Evolutionary conservation across 1,140 invertebrate species (phyloP).

Genomic region (Drosophila bocki): DNA sequence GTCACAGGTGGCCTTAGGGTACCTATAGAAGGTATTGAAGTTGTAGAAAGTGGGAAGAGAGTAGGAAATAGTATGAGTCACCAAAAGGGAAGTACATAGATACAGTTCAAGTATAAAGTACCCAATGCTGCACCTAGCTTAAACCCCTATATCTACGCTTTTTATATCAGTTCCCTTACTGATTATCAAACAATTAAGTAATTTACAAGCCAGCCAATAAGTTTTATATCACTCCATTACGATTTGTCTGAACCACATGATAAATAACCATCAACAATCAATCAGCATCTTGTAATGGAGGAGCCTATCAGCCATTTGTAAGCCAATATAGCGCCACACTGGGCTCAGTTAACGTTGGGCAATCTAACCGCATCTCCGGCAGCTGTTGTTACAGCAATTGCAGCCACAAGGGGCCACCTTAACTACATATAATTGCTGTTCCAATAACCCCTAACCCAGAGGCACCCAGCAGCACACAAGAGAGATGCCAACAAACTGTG

Average conservation of each 20-base stretch:
- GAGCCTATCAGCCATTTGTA: conserved; percentile 18
- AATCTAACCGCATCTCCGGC: conserved; percentile 56
- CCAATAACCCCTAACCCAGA: conserved; percentile 70
- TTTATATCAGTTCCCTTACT: neutral
- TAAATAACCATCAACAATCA: conserved; percentile 46
- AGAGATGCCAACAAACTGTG: conserved; percentile 48
- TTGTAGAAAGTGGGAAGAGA: conserved; percentile 5
- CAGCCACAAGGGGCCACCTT: conserved; percentile 40
- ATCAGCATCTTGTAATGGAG: conserved; percentile 41
- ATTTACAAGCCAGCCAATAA: neutral
- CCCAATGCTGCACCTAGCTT: too few species aligned
- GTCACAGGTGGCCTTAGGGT: conserved; percentile 1
- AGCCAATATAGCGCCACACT: conserved; percentile 41
- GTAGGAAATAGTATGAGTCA: neutral
- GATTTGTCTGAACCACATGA: conserved; percentile 19
- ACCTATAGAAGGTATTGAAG: neutral
- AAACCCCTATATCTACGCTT: too few species aligned
- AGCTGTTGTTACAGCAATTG: conserved; percentile 47
- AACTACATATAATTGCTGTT: conserved; percentile 64
- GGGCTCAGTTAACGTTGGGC: conserved; percentile 43
- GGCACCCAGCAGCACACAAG: conserved; percentile 40
- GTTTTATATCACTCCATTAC: conserved; percentile 7
- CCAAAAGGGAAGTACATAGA: neutral
- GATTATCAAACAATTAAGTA: neutral
- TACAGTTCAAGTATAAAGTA: too few species aligned